Evolutionary conservation across 2,888 invertebrate genomes (phyloP), one percentile per base, ranked within the genome.

Genomic region (Sphecodes monilicornis): DNA sequence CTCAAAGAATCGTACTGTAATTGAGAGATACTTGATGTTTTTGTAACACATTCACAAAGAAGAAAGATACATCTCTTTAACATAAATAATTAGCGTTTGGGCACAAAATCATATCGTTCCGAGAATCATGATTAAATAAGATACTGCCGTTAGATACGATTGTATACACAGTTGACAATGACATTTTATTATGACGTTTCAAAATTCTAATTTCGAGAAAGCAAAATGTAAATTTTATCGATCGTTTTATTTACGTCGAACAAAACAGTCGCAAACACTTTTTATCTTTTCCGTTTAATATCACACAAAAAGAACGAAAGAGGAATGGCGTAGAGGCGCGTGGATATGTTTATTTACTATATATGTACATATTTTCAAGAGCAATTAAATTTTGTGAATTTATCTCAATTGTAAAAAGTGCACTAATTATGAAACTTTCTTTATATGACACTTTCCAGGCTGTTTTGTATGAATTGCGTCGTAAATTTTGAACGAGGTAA

Each of bases 1-100:
- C 89, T 91, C 80, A 83, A 87, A 54, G 66, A 76, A 78, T 84
- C 39, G 77, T 43, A 73, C 81, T 76, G 57, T 57, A 80, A 82
- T 80, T 64, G 74, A 78, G 78, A 64, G 70, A 75, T 79, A 68
- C 75, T 73, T 85, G 81, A 77, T 50, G 82, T 80, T 84, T 80
- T 90, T 84, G 69, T 81, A 82, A 80, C n/a, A 72, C 74, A 60
- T 76, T 78, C 75, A 57, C 50, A 68, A 80, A 16, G 32, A 74
- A 82, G 10, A 69, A 75, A 43, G 43, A 72, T 18, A 73, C 77
- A 73, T 66, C 32, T n/a, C 60, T 8, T 76, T 68, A n/a, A 68
- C 54, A 66, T 66, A 57, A 78, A 73, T 82, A 50, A 57, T 74
- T 76, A 72, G 29, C 60, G 57, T 66, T 77, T 46, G 81, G 64